Conservation (phyloP, 2,113 vertebrate genomes). For the Gopherus flavomarginatus region DNA sequence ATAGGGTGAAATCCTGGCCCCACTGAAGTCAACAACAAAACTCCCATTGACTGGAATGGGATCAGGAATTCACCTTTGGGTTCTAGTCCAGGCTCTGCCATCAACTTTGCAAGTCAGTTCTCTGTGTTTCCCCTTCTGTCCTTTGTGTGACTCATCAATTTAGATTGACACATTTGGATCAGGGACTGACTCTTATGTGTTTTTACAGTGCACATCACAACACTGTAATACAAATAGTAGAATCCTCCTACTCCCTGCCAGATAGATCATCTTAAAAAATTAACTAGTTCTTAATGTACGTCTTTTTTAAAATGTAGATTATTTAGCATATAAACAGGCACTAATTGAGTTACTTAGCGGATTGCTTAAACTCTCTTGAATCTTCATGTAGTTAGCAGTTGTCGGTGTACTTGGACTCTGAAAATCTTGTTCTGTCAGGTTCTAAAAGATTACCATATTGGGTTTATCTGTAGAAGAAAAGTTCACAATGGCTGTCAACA, state of each 20-base stretch:
- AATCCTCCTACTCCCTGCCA: slow-evolving; percentile 12
- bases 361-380: background rate
- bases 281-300: background rate
- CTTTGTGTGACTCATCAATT: background rate
- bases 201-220: background rate
- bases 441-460: background rate
- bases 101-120: background rate
- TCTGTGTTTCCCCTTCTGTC: background rate
- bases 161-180: background rate
- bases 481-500: background rate
- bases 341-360: background rate
- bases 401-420: background rate
- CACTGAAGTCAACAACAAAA: background rate
- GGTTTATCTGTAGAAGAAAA: background rate
- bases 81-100: background rate
- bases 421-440: background rate
- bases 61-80: background rate
- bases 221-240: background rate
- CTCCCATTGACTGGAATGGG: background rate
- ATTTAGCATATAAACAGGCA: slow-evolving; percentile 35
- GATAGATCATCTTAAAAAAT: slow-evolving; percentile 8
- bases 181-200: background rate
- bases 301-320: slow-evolving; percentile 14
- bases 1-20: background rate
- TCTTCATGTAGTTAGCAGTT: background rate